Base-by-base conservation (phyloP, 2,888 invertebrate genomes). In the Plutella xylostella region DNA sequence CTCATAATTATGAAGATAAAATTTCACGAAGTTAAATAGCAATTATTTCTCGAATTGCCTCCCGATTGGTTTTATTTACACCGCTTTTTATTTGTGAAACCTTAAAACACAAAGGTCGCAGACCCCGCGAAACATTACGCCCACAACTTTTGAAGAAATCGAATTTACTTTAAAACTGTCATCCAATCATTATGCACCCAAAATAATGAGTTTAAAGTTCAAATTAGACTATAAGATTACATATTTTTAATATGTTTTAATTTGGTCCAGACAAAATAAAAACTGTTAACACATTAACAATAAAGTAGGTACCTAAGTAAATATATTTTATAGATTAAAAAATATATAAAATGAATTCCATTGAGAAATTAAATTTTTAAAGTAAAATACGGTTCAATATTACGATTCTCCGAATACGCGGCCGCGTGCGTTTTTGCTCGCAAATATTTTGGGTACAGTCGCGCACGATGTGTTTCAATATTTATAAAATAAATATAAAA, bases 341-440 rank as follows among this genome's bases (percentile, higher is more conserved):
- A 12, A 28, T n/a, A 28, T 9, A n/a, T n/a, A n/a, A n/a, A n/a
- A 12, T 3, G 2, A 3, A 4, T 34, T 34, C 17, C 34, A 34
- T 34, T 34, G 34, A 34, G 34, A 17, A 34, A 15, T 34, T 15
- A 34, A 34, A 5, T 34, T 34, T 34, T 15, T 12, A 15, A 34
- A 7, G 34, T 34, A 34, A 34, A 34, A 34, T 34, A 34, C 34
- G 14, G 15, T 34, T 15, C 34, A 1, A 15, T n/a, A n/a, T n/a
- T 14, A 15, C 34, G 15, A 56, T 60, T 62, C 56, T 53, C 40
- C 50, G 51, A 49, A 49, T 44, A 50, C 46, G 54, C 51, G 57
- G 60, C 60, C 57, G 54, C 55, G 55, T 55, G 60, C 55, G 55
- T 55, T 57, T 60, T 49, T 50, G 51, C 42, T 51, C 55, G 14